These are phyloP conservation scores for Sebastolobus alascanus DNA, from an alignment of 2,797 vertebrate genomes.

Conservation along the genomic window DNA sequence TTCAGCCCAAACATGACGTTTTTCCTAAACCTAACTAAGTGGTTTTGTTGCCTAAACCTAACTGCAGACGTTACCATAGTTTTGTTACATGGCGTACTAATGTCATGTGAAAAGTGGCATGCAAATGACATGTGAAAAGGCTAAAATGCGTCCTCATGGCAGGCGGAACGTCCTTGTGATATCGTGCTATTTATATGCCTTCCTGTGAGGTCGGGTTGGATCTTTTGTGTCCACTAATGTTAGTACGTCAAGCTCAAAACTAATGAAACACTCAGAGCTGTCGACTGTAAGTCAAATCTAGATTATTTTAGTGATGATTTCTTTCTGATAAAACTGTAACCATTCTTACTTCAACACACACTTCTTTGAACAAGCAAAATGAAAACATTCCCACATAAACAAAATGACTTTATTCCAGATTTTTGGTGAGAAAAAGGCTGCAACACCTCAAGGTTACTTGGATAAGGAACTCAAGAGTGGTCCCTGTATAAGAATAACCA, in stretches of 20 bases:
- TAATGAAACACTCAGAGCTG: slow-evolving; percentile 39
- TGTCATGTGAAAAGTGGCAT: too few relatives aligned
- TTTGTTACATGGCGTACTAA: too few relatives aligned
- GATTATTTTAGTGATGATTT: slow-evolving; percentile 9
- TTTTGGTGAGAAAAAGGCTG: slow-evolving; percentile 12
- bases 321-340: slow-evolving; percentile 6
- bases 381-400: slow-evolving; percentile 7
- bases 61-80: too few relatives aligned
- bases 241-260: background rate
- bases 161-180: too few relatives aligned
- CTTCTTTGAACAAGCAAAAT: slow-evolving; percentile 34
- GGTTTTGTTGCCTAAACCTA: too few relatives aligned
- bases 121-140: too few relatives aligned
- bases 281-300: slow-evolving; percentile 6
- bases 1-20: too few relatives aligned
- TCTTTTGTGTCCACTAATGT: background rate
- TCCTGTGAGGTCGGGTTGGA: background rate
- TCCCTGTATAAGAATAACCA: slow-evolving; percentile 4
- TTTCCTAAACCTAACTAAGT: too few relatives aligned
- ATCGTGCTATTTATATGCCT: too few relatives aligned
- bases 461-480: slow-evolving; percentile 7
- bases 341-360: slow-evolving; percentile 16
- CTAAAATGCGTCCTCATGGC: too few relatives aligned
- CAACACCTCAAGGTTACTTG: slow-evolving; percentile 4
- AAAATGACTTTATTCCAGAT: slow-evolving; percentile 39